Evolutionary conservation across 92 coral and sea anemone species (phyloP).

Genomic region (Phenganax subtilis): DNA sequence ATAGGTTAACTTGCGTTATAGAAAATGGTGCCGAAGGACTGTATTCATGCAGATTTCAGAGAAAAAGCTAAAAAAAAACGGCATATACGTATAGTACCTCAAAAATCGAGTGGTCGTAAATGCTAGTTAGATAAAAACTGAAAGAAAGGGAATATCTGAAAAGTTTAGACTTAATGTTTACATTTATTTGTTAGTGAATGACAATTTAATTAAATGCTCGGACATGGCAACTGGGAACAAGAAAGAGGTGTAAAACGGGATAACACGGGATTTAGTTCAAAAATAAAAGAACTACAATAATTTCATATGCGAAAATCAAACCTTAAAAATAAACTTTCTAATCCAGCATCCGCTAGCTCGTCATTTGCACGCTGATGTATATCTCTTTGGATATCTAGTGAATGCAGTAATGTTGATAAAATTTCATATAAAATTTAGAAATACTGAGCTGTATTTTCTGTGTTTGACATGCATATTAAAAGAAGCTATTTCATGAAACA

Average conservation of each 20-base stretch:
- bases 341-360: conserved; percentile 93
- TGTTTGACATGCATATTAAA: no score
- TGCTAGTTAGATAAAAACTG: conserved; percentile 95
- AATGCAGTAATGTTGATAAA: background rate
- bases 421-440: background rate
- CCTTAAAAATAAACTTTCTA: conserved; percentile 88
- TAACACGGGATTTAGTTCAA: background rate
- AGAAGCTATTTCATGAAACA: no score
- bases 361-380: conserved; percentile 96
- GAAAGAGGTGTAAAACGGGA: no score
- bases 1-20: background rate
- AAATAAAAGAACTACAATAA: background rate
- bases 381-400: conserved; percentile 85
- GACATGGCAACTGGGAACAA: no score
- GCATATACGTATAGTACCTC: conserved; percentile 55
- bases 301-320: background rate
- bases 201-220: no score
- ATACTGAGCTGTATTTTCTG: no score
- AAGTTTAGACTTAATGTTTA: no score
- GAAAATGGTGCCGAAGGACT: background rate
- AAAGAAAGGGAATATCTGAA: background rate
- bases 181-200: no score
- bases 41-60: background rate
- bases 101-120: conserved; percentile 96
- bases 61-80: conserved; percentile 1